These are phyloP conservation scores for Argyrosomus regius DNA, from an alignment of 2,797 vertebrate genomes.

Conservation along the genomic window DNA sequence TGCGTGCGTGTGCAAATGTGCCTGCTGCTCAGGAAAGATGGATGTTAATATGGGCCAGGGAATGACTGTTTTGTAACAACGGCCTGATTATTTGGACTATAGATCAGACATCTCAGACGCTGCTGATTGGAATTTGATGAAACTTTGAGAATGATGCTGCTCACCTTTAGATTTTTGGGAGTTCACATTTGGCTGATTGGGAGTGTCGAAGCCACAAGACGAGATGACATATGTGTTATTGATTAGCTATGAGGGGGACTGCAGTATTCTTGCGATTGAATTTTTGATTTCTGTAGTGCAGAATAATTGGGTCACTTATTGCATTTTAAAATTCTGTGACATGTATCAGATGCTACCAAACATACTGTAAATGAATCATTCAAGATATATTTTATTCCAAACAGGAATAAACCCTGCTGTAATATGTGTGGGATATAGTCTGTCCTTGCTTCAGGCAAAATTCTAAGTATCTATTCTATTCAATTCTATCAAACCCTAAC, in stretches of 20 bases:
- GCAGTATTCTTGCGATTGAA: background rate
- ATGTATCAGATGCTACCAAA: conserved; percentile 9
- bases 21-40: conserved; percentile 47
- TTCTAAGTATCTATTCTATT: background rate
- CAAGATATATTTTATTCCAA: conserved; percentile 1
- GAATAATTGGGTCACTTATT: conserved; percentile 18
- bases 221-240: conserved; percentile 31
- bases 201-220: conserved; percentile 3
- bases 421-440: background rate
- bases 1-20: conserved; percentile 25
- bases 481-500: background rate
- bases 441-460: conserved; percentile 3
- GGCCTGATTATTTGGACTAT: conserved; percentile 49
- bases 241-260: conserved; percentile 1
- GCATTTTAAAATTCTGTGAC: background rate
- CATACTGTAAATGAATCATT: conserved; percentile 2
- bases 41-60: conserved; percentile 36
- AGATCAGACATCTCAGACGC: conserved; percentile 44
- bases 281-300: conserved; percentile 13
- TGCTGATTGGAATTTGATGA: conserved; percentile 59
- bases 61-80: conserved; percentile 41
- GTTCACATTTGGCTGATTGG: conserved; percentile 7
- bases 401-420: background rate
- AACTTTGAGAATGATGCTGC: conserved; percentile 36
- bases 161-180: conserved; percentile 35